phyloP scores from a whole-genome alignment of 1,140 invertebrate genomes.

The Drosophila kurseongensis region DNA sequence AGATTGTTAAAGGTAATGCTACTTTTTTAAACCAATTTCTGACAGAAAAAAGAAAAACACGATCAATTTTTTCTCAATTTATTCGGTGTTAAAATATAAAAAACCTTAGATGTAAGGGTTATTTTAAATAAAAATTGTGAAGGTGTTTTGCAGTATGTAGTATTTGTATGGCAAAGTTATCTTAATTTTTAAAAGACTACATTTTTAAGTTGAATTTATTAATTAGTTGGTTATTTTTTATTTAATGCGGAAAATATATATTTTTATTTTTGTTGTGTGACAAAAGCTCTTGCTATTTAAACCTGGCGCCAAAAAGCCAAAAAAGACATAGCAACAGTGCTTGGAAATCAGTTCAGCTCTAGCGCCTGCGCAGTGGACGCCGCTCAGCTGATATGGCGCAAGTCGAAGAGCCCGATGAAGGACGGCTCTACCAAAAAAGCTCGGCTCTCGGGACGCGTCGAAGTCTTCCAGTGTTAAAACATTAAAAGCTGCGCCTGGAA shows the following conservation, averaged over 20 bases:
- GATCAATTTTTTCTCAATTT: too few species aligned
- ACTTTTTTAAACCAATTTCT: too few species aligned
- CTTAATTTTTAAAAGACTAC: too few species aligned
- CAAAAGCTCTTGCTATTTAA: background rate
- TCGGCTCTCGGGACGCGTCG: slow-evolving; percentile 25
- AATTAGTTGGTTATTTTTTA: background rate
- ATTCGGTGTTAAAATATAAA: too few species aligned
- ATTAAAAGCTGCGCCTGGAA: slow-evolving; percentile 75
- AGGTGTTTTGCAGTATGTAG: too few species aligned
- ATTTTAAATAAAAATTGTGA: too few species aligned
- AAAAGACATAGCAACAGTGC: slow-evolving; percentile 15
- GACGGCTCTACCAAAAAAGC: slow-evolving; percentile 48
- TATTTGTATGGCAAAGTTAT: too few species aligned
- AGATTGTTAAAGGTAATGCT: too few species aligned
- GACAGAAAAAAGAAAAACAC: too few species aligned
- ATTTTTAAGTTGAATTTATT: too few species aligned
- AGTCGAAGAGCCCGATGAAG: slow-evolving; percentile 12
- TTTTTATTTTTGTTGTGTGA: background rate
- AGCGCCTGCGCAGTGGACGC: slow-evolving; percentile 16
- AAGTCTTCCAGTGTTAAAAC: slow-evolving; percentile 75
- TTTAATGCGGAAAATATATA: background rate
- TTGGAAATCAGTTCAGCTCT: slow-evolving; percentile 22
- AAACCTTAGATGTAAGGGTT: too few species aligned
- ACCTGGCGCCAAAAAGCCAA: slow-evolving; percentile 1
- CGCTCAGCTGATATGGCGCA: slow-evolving; percentile 57